Evolutionary conservation across 1,140 invertebrate species (phyloP), one percentile per base, ranked within the genome.

Genomic region (Ericerus pela): DNA sequence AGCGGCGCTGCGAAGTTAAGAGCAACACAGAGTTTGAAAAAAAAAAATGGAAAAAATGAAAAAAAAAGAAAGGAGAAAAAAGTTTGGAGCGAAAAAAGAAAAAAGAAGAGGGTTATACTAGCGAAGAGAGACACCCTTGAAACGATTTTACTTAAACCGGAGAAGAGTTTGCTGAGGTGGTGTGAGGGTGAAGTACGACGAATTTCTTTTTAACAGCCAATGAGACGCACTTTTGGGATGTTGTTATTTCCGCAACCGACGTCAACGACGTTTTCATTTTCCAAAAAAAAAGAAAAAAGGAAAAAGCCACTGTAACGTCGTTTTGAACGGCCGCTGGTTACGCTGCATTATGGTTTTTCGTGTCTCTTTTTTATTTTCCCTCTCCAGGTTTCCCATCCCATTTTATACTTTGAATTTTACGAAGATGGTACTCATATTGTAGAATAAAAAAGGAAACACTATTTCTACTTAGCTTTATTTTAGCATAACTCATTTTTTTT

Each of bases 331-430:
- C 41, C 41, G 41, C 12, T 47, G 41, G 41, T 47, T 47, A 47
- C 41, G 41, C 41, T 24, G 41, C 41, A 47, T 47, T 47, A 47
- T 47, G 41, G n/a, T n/a, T n/a, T n/a, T n/a, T n/a, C n/a, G n/a
- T n/a, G n/a, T n/a, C n/a, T n/a, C n/a, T 47, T 47, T 47, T 24
- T 20, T 24, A 47, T 47, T 47, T 47, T 47, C 8, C 41, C 11
- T 47, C 16, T 47, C 20, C 4, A 14, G 14, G 14, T 5, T 18
- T 38, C 36, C 4, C 4, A 38, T 3, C n/a, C n/a, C n/a, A n/a
- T n/a, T n/a, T n/a, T n/a, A n/a, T n/a, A n/a, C n/a, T n/a, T n/a
- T n/a, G n/a, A n/a, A n/a, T n/a, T n/a, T n/a, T n/a, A n/a, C n/a
- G n/a, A n/a, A n/a, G n/a, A n/a, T n/a, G n/a, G n/a, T n/a, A n/a